A percentile compares a stretch with the other conserved stretches of the same genome.
phyloP scores from a whole-genome alignment of 2,888 invertebrate genomes.

The Andricus quercusramuli region DNA sequence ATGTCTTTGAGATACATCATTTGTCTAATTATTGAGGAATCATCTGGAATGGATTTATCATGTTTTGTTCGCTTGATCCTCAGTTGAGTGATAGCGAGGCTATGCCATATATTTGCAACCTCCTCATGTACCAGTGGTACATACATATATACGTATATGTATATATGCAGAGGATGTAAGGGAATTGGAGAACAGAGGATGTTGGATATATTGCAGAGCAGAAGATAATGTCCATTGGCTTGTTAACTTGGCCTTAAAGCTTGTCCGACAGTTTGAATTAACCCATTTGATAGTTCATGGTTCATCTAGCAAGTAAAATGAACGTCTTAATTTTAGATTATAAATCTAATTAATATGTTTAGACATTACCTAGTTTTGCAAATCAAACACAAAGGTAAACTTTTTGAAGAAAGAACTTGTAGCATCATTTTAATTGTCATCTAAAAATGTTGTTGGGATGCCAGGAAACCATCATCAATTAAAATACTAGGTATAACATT shows the following conservation, averaged over 20 bases:
- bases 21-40: no score
- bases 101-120: conserved; percentile 10
- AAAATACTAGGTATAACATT: no score
- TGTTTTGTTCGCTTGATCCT: background rate
- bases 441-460: no score
- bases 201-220: conserved; percentile 52
- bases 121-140: background rate
- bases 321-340: background rate
- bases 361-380: no score
- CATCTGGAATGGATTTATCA: no score
- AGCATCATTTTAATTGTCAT: no score
- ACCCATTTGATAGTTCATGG: conserved; percentile 53
- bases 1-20: no score
- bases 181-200: conserved; percentile 56
- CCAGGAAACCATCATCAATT: no score
- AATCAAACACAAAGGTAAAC: no score
- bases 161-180: conserved; percentile 52
- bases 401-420: no score
- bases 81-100: background rate
- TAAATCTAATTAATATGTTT: no score
- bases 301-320: background rate
- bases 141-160: background rate
- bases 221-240: conserved; percentile 57
- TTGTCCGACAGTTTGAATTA: conserved; percentile 54
- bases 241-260: conserved; percentile 58